A percentile compares a stretch with the other conserved stretches of the same genome.
phyloP scores from a whole-genome alignment of 2,797 vertebrate species.

The Phylloscopus collybita region DNA sequence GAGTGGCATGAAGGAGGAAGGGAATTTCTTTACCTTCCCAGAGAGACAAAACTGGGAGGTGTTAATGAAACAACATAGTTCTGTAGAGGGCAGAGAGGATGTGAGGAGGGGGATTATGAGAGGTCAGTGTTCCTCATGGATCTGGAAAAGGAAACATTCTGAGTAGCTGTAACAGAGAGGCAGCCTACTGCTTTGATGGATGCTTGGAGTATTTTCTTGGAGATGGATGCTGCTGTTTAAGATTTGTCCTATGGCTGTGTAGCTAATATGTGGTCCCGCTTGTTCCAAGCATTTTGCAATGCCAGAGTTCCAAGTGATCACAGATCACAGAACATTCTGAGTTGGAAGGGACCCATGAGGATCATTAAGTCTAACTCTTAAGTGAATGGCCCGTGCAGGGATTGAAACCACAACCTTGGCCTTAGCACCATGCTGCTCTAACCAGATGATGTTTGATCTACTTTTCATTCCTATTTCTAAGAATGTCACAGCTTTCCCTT shows the following conservation, averaged over 20 bases:
- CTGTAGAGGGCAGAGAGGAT: not conserved
- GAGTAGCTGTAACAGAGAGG: not conserved
- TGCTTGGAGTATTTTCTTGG: not conserved
- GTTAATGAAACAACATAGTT: not conserved
- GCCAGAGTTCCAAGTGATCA: not conserved
- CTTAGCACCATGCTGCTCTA: not conserved
- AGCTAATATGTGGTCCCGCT: not conserved
- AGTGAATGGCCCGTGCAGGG: not conserved
- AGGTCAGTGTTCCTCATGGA: not conserved
- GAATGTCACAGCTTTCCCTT: not conserved
- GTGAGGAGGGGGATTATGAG: not conserved
- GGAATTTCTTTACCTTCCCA: not conserved
- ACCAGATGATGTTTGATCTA: not conserved
- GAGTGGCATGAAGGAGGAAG: not conserved
- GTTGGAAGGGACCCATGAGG: not conserved
- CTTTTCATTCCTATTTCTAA: not conserved
- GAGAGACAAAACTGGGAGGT: not conserved
- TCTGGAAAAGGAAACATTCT: not conserved
- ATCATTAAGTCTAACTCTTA: not conserved
- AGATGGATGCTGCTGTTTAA: not conserved
- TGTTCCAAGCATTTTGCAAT: not conserved
- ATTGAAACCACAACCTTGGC: not conserved
- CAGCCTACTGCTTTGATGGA: not conserved
- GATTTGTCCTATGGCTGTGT: not conserved
- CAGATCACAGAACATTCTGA: not conserved